These are phyloP conservation scores for Menidia beryllina DNA, from an alignment of 2,113 vertebrate genomes.

Conservation along the genomic window DNA sequence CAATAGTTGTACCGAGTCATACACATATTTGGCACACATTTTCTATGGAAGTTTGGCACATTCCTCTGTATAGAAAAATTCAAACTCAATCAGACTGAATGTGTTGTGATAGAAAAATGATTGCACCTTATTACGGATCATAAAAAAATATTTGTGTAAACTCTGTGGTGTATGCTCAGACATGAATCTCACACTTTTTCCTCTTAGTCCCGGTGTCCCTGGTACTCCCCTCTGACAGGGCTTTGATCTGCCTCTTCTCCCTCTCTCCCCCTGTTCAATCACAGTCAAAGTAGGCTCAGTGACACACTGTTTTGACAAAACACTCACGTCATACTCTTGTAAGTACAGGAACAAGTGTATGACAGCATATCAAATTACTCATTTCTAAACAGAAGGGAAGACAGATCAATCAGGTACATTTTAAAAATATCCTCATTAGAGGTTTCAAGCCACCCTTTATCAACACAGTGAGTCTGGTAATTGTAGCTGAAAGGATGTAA, in stretches of 20 bases:
- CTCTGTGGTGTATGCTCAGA: background rate
- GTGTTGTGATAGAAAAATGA: too few relatives aligned
- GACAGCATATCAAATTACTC: constrained; percentile 6
- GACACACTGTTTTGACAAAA: background rate
- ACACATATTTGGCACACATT: too few relatives aligned
- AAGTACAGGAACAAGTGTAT: background rate
- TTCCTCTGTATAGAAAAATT: too few relatives aligned
- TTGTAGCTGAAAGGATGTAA: constrained; percentile 73
- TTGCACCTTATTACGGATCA: too few relatives aligned
- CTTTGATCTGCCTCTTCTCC: constrained; percentile 82
- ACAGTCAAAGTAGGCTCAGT: constrained; percentile 6
- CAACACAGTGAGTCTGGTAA: constrained; percentile 60
- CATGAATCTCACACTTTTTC: constrained; percentile 78
- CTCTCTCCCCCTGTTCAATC: constrained; percentile 81
- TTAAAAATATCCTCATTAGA: constrained; percentile 47
- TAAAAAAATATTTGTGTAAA: background rate
- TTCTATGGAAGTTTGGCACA: too few relatives aligned
- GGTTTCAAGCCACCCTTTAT: constrained; percentile 44
- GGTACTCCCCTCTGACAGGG: constrained; percentile 79
- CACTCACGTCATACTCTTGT: background rate
- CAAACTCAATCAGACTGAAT: too few relatives aligned
- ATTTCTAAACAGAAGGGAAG: constrained; percentile 23
- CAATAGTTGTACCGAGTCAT: too few relatives aligned
- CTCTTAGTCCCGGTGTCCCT: constrained; percentile 81
- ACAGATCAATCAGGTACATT: constrained; percentile 43